Base-by-base conservation (phyloP, 2,888 invertebrate genomes). In the Agrenia bidenticulata region DNA sequence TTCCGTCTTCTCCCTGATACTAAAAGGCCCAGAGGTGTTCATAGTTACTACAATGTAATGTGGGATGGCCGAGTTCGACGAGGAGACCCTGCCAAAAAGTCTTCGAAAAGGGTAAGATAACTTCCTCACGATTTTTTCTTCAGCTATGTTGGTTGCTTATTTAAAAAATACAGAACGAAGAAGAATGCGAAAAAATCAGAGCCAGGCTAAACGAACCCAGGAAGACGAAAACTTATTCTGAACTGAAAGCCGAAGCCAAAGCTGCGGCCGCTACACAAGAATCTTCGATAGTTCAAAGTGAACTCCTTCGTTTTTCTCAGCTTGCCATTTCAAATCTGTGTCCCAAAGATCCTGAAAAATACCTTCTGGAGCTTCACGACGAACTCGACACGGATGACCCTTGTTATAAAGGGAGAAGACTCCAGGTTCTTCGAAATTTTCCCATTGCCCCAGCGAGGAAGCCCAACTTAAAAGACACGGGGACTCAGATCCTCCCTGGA, bases 321-420 rank as follows among this genome's bases (percentile, higher is more conserved):
- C 64, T 67, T n/a, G 67, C 64, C 45, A 64, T 67, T 37, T 37
- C 55, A 17, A 67, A 61, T 58, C 55, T 67, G 1, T 7, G 53
- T 26, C 61, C 64, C 55, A 73, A 67, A 64, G 64, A 67, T 15
- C 61, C 71, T 23, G 73, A 71, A 21, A 42, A 42, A 19, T 72
- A 67, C 26, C 50, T 73, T 2, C 63, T 71, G n/a, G 65, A 70
- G 9, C 54, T 74, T 15, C 37, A 58, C 13, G 66, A 56, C 27
- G 66, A 64, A 19, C 39, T 70, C 5, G 66, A 67, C 26, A 57
- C 57, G 32, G 61, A 60, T 53, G 67, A 67, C 21, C 17, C 64
- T 19, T 67, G 67, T 39, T 64, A 64, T 58, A 64, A 62, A 39
- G 67, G 67, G 27, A 57, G 62, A 53, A 21, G 62, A 27, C 55